These are phyloP conservation scores for Gymnothorax reevesii DNA, from an alignment of 2,797 vertebrate genomes.

Conservation along the genomic window DNA sequence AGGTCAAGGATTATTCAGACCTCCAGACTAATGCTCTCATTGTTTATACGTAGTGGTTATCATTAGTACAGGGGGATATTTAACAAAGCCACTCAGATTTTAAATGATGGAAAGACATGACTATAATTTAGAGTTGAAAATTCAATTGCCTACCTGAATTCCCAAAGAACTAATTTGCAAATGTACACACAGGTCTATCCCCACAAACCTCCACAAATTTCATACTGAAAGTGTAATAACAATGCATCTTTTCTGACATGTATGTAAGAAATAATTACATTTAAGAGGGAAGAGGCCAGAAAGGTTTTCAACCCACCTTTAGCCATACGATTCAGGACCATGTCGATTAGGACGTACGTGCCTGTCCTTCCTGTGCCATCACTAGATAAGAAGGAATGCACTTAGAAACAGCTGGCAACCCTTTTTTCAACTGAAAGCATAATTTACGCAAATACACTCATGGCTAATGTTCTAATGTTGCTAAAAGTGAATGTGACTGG, in stretches of 20 bases:
- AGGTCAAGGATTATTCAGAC: not conserved
- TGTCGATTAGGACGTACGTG: conserved; percentile 93
- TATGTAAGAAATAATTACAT: too few relatives aligned
- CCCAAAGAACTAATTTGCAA: not conserved
- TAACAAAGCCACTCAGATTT: not conserved
- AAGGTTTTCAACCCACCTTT: conserved; percentile 79
- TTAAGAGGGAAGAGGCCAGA: not conserved
- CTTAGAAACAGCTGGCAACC: not conserved
- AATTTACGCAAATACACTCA: not conserved
- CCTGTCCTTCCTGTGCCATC: conserved; percentile 89
- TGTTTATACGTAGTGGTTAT: not conserved
- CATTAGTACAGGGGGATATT: not conserved
- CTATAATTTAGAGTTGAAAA: too few relatives aligned
- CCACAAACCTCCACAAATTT: not conserved
- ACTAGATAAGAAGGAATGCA: conserved; percentile 61
- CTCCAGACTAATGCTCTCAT: not conserved
- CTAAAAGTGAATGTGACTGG: not conserved
- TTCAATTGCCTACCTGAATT: not conserved
- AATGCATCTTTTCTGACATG: not conserved
- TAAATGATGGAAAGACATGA: not conserved
- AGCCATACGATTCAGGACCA: conserved; percentile 98
- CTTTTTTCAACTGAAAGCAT: not conserved
- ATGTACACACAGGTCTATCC: not conserved
- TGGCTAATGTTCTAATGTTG: not conserved
- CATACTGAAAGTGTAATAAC: not conserved